Percentiles rank a stretch among this genome's conserved stretches.
Conservation (phyloP, 2,113 vertebrate species). For the Chaetodon trifascialis region DNA sequence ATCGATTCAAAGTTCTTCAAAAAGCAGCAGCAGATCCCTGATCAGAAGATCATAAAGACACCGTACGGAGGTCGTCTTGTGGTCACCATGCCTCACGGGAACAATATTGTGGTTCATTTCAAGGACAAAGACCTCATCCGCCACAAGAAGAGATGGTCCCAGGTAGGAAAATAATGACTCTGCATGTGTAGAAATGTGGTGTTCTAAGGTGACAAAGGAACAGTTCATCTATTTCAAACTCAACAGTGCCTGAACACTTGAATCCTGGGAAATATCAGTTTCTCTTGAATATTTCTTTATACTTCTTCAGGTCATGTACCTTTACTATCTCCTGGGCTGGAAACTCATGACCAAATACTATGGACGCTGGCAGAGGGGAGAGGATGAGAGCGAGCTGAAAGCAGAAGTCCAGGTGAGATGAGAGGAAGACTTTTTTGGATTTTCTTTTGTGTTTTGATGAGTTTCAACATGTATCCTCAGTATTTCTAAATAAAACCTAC, state of each 20-base stretch:
- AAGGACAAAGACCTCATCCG: conserved; percentile 79
- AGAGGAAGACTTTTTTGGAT: not conserved
- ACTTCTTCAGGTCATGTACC: conserved; percentile 77
- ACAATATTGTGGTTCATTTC: conserved; percentile 73
- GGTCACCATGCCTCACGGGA: conserved; percentile 76
- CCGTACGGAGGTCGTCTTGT: conserved; percentile 78
- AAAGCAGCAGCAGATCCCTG: conserved; percentile 4
- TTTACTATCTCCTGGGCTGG: conserved; percentile 79
- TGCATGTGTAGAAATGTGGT: not conserved
- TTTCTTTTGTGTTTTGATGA: no score
- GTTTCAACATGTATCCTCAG: no score
- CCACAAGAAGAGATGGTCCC: conserved; percentile 84
- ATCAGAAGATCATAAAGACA: conserved; percentile 62
- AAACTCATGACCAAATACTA: conserved; percentile 70
- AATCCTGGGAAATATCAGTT: not conserved
- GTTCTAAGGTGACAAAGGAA: no score
- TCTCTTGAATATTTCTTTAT: not conserved
- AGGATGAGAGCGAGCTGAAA: not conserved
- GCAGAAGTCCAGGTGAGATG: conserved; percentile 50
- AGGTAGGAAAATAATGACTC: conserved; percentile 52
- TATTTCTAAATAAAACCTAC: not conserved
- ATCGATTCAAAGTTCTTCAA: conserved; percentile 51
- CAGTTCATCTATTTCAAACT: not conserved
- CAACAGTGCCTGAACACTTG: not conserved
- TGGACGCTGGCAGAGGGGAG: conserved; percentile 3